Percentiles rank a stretch among this genome's conserved stretches.
Conservation (phyloP, 2,888 invertebrate species). For the Erynnis tages region DNA sequence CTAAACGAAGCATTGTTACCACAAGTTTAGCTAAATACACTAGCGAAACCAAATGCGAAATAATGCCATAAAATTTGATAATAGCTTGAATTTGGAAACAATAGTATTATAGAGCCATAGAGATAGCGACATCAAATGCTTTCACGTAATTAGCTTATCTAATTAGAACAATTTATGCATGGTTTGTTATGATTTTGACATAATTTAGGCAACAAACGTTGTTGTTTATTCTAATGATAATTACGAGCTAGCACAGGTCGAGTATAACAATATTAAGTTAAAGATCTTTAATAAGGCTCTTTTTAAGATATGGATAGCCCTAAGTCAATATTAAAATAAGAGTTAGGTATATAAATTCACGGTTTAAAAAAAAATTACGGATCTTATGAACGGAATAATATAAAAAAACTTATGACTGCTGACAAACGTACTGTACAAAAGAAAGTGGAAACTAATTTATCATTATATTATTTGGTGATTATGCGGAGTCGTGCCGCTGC, state of each 20-base stretch:
- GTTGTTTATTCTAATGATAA: not conserved
- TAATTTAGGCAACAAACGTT: constrained; percentile 6
- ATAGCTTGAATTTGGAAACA: constrained; percentile 14
- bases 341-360: no score
- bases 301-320: no score
- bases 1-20: no score
- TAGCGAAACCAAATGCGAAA: not conserved
- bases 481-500: not conserved
- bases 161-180: constrained; percentile 23
- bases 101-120: constrained; percentile 10
- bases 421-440: no score
- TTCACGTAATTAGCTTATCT: constrained; percentile 25
- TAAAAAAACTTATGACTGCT: no score
- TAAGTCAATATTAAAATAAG: no score
- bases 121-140: constrained; percentile 20
- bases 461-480: not conserved
- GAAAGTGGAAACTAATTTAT: no score
- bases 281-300: no score
- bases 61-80: constrained; percentile 12
- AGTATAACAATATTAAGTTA: no score
- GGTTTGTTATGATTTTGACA: constrained; percentile 15
- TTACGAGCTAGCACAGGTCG: not conserved
- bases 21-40: not conserved
- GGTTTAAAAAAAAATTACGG: no score
- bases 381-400: no score